Conservation (phyloP, 1,140 invertebrate species). For the Aphis gossypii region DNA sequence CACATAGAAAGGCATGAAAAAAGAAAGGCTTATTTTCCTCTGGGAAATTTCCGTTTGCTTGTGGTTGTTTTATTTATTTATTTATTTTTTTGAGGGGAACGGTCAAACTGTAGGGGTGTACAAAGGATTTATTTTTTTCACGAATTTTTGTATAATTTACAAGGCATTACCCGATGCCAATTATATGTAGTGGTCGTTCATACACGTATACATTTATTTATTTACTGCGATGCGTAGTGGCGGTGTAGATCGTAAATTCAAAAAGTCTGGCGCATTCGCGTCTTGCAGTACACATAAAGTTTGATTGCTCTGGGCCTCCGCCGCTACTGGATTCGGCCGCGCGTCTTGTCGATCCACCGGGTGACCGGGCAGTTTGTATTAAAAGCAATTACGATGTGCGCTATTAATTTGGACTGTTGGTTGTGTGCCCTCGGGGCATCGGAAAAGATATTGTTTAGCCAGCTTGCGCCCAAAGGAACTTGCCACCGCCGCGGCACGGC, state of each 20-base stretch:
- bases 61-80: background rate
- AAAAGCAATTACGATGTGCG: conserved; percentile 57
- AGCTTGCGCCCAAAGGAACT: conserved; percentile 53
- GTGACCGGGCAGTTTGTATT: conserved; percentile 56
- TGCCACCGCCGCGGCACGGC: background rate
- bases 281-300: conserved; percentile 48
- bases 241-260: conserved; percentile 11
- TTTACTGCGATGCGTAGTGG: background rate
- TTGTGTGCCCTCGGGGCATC: conserved; percentile 51
- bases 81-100: background rate
- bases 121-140: conserved; percentile 3
- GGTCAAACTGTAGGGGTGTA: background rate
- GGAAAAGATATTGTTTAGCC: conserved; percentile 58
- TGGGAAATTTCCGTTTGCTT: no score
- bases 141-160: background rate
- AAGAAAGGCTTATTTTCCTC: background rate
- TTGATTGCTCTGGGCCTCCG: conserved; percentile 54
- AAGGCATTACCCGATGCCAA: background rate
- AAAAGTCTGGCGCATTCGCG: conserved; percentile 29
- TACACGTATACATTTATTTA: background rate
- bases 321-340: background rate
- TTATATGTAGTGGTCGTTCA: background rate
- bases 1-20: background rate
- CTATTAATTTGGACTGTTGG: conserved; percentile 57
- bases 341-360: conserved; percentile 47